Base-by-base conservation (phyloP, 2,113 vertebrate genomes). In the Litocranius walleri region DNA sequence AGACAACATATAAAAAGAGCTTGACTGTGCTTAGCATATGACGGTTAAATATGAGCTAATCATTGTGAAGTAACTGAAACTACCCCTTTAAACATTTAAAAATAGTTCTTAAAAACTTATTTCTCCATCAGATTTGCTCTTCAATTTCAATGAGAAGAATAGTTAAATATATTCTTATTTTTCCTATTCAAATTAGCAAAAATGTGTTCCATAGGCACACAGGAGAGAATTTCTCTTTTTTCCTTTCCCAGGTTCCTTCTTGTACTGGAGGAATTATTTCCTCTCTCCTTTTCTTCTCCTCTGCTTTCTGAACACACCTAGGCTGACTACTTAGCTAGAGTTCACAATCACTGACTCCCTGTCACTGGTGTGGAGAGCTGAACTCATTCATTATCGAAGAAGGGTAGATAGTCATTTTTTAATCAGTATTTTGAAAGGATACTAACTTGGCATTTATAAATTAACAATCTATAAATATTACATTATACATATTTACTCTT, bases 401-500 rank as follows among this genome's bases (percentile, higher is more conserved):
- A 96, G 74, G 14, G 11, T 50, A 94, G 19, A 91, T 45, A 67
- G 85, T 83, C 48, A 88, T n/a, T 78, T 93, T 93, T 95, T 25
- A 64, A 50, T 61, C 15, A 57, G 56, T 95, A 71, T 62, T 95
- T 96, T 92, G 15, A 97, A 95, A 91, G 64, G 45, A 89, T 78
- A 91, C 54, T 94, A 95, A 90, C 92, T 40, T 71, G 52, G 25
- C 50, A 93, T 91, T 97, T 93, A 95, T 64, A 96, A 93, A 97
- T 97, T 82, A 94, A 98, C 40, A 95, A 89, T 64, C 21, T n/a
- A 91, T 94, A 96, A 95, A 94, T 91, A 96, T 62, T 92, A 64
- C 30, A 94, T 92, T 67, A 97, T 85, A 88, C 36, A 84, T 29
- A 95, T 33, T 89, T 80, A 67, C 50, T 85, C 88, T 95, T 90